Evolutionary conservation across 2,113 vertebrate genomes (phyloP).

Genomic region (Cyprinus carpio): DNA sequence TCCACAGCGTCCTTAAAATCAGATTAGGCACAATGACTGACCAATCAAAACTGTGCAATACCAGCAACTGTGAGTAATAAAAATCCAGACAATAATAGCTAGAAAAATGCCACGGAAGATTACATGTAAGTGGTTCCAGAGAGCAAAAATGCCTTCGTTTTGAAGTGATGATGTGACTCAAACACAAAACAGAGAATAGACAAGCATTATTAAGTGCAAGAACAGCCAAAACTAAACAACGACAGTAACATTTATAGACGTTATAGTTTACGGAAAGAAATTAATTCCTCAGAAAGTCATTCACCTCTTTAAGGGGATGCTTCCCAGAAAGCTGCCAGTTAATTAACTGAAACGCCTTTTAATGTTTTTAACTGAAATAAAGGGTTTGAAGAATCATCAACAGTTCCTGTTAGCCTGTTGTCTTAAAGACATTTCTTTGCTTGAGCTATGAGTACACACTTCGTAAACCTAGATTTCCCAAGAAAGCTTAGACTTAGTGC

Average conservation of each 20-base stretch:
- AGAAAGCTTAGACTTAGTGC: neutral
- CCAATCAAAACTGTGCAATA: conserved; percentile 39
- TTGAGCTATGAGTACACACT: no score
- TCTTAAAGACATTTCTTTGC: conserved; percentile 8
- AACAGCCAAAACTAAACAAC: neutral
- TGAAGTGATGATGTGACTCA: conserved; percentile 42
- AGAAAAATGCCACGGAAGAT: conserved; percentile 32
- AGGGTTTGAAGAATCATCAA: neutral
- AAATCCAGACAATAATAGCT: conserved; percentile 47
- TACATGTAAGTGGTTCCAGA: conserved; percentile 46
- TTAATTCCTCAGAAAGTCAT: conserved; percentile 24
- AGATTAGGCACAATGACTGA: conserved; percentile 28
- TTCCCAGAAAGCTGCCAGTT: conserved; percentile 39
- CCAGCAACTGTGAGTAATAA: conserved; percentile 36
- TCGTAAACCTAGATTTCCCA: neutral
- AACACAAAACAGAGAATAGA: conserved; percentile 11
- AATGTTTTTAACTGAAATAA: conserved; percentile 7
- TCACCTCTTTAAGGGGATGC: conserved; percentile 30
- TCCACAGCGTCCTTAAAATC: conserved; percentile 27
- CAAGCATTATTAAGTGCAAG: conserved; percentile 8
- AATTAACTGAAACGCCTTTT: neutral
- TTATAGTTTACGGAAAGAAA: neutral
- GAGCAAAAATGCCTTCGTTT: conserved; percentile 19
- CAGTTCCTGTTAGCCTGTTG: neutral
- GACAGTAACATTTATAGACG: neutral